These are phyloP conservation scores for Allenopithecus nigroviridis DNA, from an alignment of 2,797 vertebrate genomes.

Conservation along the genomic window DNA sequence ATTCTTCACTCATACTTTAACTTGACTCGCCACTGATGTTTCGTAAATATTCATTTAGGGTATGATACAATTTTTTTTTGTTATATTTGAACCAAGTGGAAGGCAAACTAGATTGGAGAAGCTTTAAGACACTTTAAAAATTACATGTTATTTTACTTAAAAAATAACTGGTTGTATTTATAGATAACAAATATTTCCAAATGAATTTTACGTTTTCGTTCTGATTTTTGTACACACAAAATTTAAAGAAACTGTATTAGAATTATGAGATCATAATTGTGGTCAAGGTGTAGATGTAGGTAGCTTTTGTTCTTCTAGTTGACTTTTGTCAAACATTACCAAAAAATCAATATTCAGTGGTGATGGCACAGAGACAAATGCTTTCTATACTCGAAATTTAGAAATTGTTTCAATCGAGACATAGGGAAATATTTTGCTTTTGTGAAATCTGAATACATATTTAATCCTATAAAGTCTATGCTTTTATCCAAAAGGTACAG, in stretches of 20 bases:
- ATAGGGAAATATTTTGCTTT: neutral
- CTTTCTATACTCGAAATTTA: neutral
- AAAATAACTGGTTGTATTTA: neutral
- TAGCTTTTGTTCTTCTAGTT: neutral
- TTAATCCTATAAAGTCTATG: neutral
- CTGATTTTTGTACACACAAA: neutral
- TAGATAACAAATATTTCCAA: neutral
- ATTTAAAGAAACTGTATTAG: neutral
- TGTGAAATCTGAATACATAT: neutral
- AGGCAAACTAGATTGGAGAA: neutral
- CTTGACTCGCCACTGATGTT: neutral
- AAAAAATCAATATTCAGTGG: neutral
- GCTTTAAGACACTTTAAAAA: neutral
- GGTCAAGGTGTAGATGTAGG: neutral
- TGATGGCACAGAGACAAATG: neutral
- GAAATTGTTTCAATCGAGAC: neutral
- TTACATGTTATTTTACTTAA: neutral
- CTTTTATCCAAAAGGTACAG: neutral
- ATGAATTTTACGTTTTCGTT: neutral
- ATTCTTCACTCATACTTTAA: neutral
- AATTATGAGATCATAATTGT: neutral
- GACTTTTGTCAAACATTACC: neutral
- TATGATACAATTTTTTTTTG: neutral
- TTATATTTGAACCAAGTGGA: neutral
- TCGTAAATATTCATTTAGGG: neutral